Evolutionary conservation across 2,797 vertebrate genomes (phyloP).

Genomic region (Bovichtus diacanthus): DNA sequence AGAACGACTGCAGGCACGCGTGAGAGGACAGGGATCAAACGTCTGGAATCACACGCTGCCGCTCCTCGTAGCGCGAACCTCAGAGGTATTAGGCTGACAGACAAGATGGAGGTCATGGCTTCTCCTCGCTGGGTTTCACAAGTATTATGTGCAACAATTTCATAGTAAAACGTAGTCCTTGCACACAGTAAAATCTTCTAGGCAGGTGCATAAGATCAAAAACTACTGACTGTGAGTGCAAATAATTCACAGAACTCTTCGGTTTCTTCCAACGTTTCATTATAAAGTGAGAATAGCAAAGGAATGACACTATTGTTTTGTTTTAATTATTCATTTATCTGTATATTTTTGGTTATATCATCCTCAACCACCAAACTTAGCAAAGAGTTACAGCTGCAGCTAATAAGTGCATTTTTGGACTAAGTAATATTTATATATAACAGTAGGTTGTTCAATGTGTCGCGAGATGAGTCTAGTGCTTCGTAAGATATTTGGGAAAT

Average conservation of each 20-base stretch:
- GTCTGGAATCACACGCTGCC: slow-evolving; percentile 13
- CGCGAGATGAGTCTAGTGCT: neutral
- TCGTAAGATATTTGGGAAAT: neutral
- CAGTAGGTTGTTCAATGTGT: neutral
- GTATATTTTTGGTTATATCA: too few relatives aligned
- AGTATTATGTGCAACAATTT: slow-evolving; percentile 23
- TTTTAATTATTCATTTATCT: neutral
- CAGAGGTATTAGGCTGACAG: slow-evolving; percentile 16
- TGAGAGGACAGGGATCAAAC: slow-evolving; percentile 37
- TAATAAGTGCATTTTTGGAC: neutral
- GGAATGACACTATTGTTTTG: neutral
- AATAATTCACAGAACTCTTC: neutral
- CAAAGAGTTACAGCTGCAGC: neutral
- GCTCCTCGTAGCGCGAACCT: neutral
- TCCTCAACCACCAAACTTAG: neutral
- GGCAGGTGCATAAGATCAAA: neutral
- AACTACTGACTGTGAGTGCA: neutral
- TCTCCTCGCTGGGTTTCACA: neutral
- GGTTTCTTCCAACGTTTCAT: neutral
- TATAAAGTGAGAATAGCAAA: neutral
- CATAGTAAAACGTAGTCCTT: slow-evolving; percentile 15
- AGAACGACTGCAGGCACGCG: neutral
- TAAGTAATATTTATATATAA: neutral
- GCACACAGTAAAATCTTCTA: neutral
- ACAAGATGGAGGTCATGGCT: slow-evolving; percentile 12